Evolutionary conservation across 2,888 invertebrate species (phyloP).

Genomic region (Pimpla rufipes): DNA sequence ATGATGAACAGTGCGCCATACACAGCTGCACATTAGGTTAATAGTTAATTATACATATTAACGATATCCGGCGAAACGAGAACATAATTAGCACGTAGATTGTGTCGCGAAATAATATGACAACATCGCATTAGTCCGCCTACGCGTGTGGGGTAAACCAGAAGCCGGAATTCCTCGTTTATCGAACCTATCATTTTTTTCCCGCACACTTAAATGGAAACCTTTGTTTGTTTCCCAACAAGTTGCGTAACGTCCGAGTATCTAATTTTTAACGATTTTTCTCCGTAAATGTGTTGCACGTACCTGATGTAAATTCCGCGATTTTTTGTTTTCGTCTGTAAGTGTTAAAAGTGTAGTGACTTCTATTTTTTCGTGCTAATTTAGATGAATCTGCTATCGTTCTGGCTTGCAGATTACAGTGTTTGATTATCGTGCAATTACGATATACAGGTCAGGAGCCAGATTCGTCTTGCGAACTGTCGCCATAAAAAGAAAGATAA

Average conservation of each 20-base stretch:
- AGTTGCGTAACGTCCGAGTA: constrained; percentile 33
- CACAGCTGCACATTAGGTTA: constrained; percentile 13
- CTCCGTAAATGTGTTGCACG: no score
- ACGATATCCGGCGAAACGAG: constrained; percentile 39
- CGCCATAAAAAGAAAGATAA: no score
- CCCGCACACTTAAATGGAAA: constrained; percentile 24
- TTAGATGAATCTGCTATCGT: no score
- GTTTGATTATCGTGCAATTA: no score
- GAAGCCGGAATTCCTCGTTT: constrained; percentile 33
- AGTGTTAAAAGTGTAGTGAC: no score
- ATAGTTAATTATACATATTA: constrained; percentile 46
- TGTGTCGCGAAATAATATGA: not conserved
- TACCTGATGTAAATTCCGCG: no score
- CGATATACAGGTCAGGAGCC: no score
- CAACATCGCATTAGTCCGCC: not conserved
- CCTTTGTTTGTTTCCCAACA: constrained; percentile 1
- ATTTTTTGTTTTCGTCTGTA: no score
- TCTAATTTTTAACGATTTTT: not conserved
- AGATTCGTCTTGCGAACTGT: no score
- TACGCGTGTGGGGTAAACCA: not conserved
- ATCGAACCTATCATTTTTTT: constrained; percentile 45
- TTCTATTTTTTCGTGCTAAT: no score
- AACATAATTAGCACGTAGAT: not conserved
- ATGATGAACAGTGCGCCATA: constrained; percentile 17
- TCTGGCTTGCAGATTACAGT: no score